Evolutionary conservation across 2,888 invertebrate species (phyloP), one percentile per base, ranked within the genome.

Genomic region (Acrocera orbiculus): DNA sequence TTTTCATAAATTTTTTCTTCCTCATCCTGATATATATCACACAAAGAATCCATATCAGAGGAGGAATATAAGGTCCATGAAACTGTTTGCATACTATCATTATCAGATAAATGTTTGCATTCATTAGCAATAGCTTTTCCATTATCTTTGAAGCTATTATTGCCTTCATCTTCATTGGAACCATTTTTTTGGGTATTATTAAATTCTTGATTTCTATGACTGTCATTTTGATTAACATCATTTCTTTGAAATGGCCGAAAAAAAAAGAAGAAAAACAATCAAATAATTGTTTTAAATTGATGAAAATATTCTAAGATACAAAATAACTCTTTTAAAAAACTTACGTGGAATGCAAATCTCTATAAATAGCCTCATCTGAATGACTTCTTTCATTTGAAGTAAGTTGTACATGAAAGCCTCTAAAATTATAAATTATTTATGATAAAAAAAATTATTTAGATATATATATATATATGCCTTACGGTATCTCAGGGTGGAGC

Each of bases 1-100:
- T 85, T 82, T 62, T 83, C 85, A 59, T 86, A 86, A 51, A 83
- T 76, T 62, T 81, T 80, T 58, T 82, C 80, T 48, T 81, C 81
- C 45, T 73, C 56, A 37, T 56, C 52, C 40, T 50, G 51, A 40
- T 55, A 55, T 44, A 56, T 52, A 37, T 54, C 54, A 38, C 49
- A 51, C 38, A 56, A 48, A 42, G 56, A 58, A 30, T 53, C 51
- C 36, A 50, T 54, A 32, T 52, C 56, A 14, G 48, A 51, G 35
- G 51, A 50, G 20, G 36, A 32, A 4, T 30, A 30, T 15, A 35
- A 31, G 11, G 54, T 58, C 46, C 54, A 55, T 23, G 58, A 56
- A 13, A 49, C 54, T 31, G 48, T 47, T 42, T 57, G 56, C 35
- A 56, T 40, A 14, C 46, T 46, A 17, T 51, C 49, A 41, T 48